Evolutionary conservation across 2,113 vertebrate species (phyloP), one percentile per base, ranked within the genome.

Genomic region (Neogobius melanostomus): DNA sequence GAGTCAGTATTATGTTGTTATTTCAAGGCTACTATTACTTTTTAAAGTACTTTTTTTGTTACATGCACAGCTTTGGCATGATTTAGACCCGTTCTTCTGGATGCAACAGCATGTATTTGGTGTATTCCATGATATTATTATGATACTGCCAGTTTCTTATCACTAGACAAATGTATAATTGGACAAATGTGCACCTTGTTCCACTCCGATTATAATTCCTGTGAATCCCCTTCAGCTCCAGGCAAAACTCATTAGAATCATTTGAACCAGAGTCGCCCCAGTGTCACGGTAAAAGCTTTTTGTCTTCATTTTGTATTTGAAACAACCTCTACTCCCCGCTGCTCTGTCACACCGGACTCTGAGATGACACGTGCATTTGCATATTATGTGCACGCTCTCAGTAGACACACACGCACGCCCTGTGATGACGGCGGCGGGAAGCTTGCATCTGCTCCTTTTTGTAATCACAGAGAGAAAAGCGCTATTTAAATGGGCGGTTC

Each of bases 291-390:
- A 59, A 59, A 59, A 42, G 56, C 56, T 59, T 14, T 36, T 28
- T 42, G 56, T 15, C 59, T 60, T 60, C 57, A 15, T 60, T 42
- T 43, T 43, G 57, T 42, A 60, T 60, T 60, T 61, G 59, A 61
- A n/a, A 61, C 42, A n/a, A 61, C 36, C 59, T 43, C 59, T n/a
- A 14, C 36, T 14, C 57, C 59, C 59, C 42, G 42, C 42, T 45
- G 59, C 43, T 61, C 59, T 9, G 15, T 61, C 42, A 44, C 42
- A 45, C 8, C 59, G 59, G 57, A 42, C 59, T n/a, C 14, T 43
- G 57, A 60, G 14, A 21, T 60, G 57, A 60, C 28, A 45, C 59
- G 59, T 16, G 59, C 59, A 61, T 61, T 61, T n/a, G 59, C 59
- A 61, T 61, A 61, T 6, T 61, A 61, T 6, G 59, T 10, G 43